Base-by-base conservation (phyloP, 2,888 invertebrate genomes). In the Yponomeuta evonymella region DNA sequence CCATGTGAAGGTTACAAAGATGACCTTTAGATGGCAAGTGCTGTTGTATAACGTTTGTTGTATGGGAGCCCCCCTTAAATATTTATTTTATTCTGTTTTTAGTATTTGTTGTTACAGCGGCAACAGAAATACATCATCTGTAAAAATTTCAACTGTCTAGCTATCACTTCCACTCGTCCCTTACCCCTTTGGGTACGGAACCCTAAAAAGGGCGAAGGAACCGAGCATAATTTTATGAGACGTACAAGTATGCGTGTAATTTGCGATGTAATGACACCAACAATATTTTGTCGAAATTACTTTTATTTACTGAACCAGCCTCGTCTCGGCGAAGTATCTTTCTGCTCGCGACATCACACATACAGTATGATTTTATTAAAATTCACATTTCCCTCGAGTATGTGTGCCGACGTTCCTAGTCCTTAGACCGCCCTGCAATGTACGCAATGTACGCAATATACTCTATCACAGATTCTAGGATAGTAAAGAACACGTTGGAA, bases 341-440 rank as follows among this genome's bases (percentile, higher is more conserved):
- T 48, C 30, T 69, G 10, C 48, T 9, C 63, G 12, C 15, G 33
- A 70, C 70, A 70, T 64, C 65, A 65, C 43, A n/a, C 43, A 29
- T 15, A 48, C 10, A 65, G 79, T 78, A 77, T 77, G 43, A 66
- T 74, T 75, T 76, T 77, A 83, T 84, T 82, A 81, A 79, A 81
- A 77, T 78, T 81, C 78, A 79, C 79, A 79, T 77, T 75, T 75
- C 51, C 74, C 77, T 71, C 72, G 75, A 78, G 76, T 79, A 79
- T 79, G 79, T 75, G 78, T 75, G 74, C 11, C 43, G 51, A 33
- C 65, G 33, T 10, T 30, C 73, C 74, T 68, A 70, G 29, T 70
- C 29, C 76, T 10, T 33, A 11, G 67, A 48, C 12, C 15, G 15
- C 33, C 2, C 33, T 33, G 33, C 48, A 64, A 23, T 23, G 23